Evolutionary conservation across 2,113 vertebrate species (phyloP).

Genomic region (Parotia lawesii): DNA sequence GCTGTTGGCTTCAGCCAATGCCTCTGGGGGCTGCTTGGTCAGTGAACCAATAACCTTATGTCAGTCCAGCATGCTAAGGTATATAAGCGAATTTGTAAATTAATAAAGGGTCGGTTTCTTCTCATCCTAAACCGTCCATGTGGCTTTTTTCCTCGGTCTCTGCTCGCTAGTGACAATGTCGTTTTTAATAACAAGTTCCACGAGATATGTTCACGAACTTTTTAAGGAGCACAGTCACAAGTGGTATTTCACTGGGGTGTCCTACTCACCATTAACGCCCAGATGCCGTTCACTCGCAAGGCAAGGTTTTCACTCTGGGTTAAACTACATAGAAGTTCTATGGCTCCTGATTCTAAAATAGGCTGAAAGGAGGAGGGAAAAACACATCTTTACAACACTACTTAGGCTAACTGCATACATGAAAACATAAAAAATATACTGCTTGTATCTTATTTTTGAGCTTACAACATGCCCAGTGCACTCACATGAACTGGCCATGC

Average conservation of each 20-base stretch:
- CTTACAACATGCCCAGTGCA: neutral
- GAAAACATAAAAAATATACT: neutral
- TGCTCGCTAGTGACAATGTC: too few species aligned
- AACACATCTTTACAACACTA: neutral
- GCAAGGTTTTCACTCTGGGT: slow-evolving; percentile 96
- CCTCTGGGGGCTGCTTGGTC: too few species aligned
- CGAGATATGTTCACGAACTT: neutral
- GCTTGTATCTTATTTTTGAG: neutral
- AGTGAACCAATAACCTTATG: too few species aligned
- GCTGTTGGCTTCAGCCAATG: too few species aligned
- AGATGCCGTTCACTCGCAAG: slow-evolving; percentile 96
- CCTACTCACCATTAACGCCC: slow-evolving; percentile 94
- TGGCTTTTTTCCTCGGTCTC: too few species aligned
- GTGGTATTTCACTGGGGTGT: neutral
- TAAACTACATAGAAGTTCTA: slow-evolving; percentile 95
- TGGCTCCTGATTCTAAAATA: slow-evolving; percentile 96
- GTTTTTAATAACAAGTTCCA: neutral
- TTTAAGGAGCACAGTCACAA: neutral
- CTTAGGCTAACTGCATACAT: neutral
- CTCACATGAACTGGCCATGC: neutral
- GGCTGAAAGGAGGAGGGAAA: slow-evolving; percentile 75
- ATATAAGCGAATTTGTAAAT: too few species aligned
- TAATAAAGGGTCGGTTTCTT: too few species aligned
- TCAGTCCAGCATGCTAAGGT: too few species aligned
- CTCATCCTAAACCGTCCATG: too few species aligned